phyloP scores from a whole-genome alignment of 2,888 invertebrate species.

The Brachypterus glaber region DNA sequence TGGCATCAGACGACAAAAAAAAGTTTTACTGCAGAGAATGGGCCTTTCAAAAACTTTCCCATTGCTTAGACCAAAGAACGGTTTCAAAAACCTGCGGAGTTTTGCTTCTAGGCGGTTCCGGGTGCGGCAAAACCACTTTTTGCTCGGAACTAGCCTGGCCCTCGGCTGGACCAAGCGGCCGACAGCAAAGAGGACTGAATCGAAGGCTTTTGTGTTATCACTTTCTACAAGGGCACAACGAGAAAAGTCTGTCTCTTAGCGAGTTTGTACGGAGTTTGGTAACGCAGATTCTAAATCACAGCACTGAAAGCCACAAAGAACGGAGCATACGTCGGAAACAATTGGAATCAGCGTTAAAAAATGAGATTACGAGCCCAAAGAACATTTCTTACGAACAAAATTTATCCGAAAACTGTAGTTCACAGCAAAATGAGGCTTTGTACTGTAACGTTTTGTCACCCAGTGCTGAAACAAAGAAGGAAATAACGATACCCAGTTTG shows the following conservation, averaged over 20 bases:
- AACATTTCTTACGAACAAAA: conserved; percentile 27
- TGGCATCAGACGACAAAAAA: conserved; percentile 60
- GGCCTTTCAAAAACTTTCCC: conserved; percentile 88
- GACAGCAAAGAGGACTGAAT: conserved; percentile 65
- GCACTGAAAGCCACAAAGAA: conserved; percentile 44
- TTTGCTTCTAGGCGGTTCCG: conserved; percentile 78
- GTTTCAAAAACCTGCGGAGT: conserved; percentile 81
- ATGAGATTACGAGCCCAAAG: conserved; percentile 12
- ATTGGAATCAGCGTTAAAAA: conserved; percentile 28
- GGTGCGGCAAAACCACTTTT: conserved; percentile 89
- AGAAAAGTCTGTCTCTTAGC: conserved; percentile 73
- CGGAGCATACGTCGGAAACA: conserved; percentile 35
- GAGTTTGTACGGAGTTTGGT: conserved; percentile 79
- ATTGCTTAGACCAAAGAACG: conserved; percentile 82
- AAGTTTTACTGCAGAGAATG: conserved; percentile 88
- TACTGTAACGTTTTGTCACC: conserved; percentile 34
- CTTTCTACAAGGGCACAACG: conserved; percentile 77
- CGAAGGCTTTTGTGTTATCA: conserved; percentile 77
- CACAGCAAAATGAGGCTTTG: conserved; percentile 31
- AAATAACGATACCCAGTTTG: conserved; percentile 36
- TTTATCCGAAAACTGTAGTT: conserved; percentile 26
- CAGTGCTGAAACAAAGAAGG: conserved; percentile 27
- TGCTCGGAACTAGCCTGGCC: conserved; percentile 72
- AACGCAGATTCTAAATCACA: conserved; percentile 72
- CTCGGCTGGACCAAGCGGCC: conserved; percentile 53